Base-by-base conservation (phyloP, 2,797 vertebrate genomes). In the Caiman crocodilus region DNA sequence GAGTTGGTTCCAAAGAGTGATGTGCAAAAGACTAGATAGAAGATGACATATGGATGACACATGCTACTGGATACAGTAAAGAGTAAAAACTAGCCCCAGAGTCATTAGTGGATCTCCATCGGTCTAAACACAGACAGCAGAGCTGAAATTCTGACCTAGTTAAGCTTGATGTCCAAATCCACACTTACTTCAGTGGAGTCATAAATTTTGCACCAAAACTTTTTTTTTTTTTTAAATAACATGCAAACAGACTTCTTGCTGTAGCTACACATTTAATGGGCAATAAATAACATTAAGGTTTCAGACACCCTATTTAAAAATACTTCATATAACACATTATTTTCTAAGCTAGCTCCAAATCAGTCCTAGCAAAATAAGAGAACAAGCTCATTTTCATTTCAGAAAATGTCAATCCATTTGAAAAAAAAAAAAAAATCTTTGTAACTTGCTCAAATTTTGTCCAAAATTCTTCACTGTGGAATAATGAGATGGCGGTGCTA, bases 351-450 rank as follows among this genome's bases (percentile, higher is more conserved):
- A 79, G 63, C 75, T 92, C 71, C 21, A 83, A 10, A 58, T 91
- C 88, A 84, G 67, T 90, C 78, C 90, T n/a, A 75, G 35, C 60
- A 64, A 95, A 94, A 93, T 93, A 55, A 79, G 26, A 87, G 26
- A 75, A 42, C 8, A 87, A 92, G 76, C 75, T 93, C 82, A 92
- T 90, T 81, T 90, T 77, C 28, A 89, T 92, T 92, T 96, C 76
- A 94, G 55, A 6, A 94, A 89, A 84, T 50, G 30, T 60, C 76
- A 92, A 87, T 17, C 0, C 5, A 76, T 94, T 86, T 89, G 55
- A 74, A 96, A 94, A 91, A 50, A 96, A 94, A 91, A 50, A 42
- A 42, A 90, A n/a, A 88, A 56, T 65, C 64, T 83, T 58, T 82
- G 26, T 64, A 88, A 79, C n/a, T 65, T 42, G 71, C 60, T 14